Percentiles rank a stretch among this genome's conserved stretches.
Evolutionary conservation across 2,797 vertebrate species (phyloP).

Genomic region (Sebastes iracundus): DNA sequence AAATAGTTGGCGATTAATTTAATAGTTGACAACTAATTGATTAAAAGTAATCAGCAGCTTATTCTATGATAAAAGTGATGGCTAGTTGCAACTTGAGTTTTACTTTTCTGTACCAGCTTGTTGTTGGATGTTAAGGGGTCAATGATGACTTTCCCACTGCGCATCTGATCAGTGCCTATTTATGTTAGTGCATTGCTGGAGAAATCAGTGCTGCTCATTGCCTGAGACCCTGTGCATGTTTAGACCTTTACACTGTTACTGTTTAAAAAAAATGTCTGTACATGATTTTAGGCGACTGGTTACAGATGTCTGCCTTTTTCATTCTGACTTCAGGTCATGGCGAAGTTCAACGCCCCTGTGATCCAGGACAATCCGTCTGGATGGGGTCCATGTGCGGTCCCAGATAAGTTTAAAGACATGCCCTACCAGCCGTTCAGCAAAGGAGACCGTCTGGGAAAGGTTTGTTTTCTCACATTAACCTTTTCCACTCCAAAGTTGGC

Average conservation of each 20-base stretch:
- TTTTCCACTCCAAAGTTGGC: neutral
- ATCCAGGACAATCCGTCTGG: slow-evolving; percentile 98
- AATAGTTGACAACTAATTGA: too few species aligned
- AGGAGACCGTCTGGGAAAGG: slow-evolving; percentile 97
- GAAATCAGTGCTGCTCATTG: slow-evolving; percentile 67
- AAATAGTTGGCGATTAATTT: too few species aligned
- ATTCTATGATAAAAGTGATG: neutral
- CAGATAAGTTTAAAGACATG: slow-evolving; percentile 98
- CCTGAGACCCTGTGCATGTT: slow-evolving; percentile 64
- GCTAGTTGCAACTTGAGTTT: neutral
- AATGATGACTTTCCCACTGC: slow-evolving; percentile 80
- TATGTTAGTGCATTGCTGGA: slow-evolving; percentile 54
- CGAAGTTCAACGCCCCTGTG: slow-evolving; percentile 94
- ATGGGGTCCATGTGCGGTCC: slow-evolving; percentile 97
- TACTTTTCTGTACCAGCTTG: neutral
- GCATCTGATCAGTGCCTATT: slow-evolving; percentile 69
- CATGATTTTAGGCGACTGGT: neutral
- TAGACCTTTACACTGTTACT: neutral
- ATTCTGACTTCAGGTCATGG: slow-evolving; percentile 82
- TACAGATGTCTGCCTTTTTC: neutral
- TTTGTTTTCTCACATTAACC: slow-evolving; percentile 44
- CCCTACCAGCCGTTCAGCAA: slow-evolving; percentile 99
- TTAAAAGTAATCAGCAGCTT: neutral
- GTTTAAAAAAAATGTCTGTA: neutral
- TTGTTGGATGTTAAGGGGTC: slow-evolving; percentile 31